Evolutionary conservation across 2,113 vertebrate species (phyloP).

Genomic region (Rhinopomastus cyanomelas): DNA sequence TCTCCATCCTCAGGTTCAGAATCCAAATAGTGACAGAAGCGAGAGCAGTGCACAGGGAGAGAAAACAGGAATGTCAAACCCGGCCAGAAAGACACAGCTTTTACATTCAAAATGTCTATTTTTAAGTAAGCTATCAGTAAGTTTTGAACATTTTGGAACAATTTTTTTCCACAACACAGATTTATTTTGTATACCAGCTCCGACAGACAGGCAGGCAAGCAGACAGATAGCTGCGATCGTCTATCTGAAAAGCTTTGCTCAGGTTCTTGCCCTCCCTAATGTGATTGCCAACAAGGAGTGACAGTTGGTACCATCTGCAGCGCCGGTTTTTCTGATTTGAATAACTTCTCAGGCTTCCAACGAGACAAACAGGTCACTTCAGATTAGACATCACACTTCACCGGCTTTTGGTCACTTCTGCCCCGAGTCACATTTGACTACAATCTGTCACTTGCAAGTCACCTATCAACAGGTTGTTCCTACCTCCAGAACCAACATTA

Average conservation of each 20-base stretch:
- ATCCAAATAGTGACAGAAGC: not conserved
- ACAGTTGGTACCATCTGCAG: slow-evolving; percentile 61
- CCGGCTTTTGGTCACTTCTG: slow-evolving; percentile 31
- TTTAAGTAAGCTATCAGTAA: not conserved
- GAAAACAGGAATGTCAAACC: not conserved
- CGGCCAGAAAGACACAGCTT: not conserved
- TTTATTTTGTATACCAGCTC: not conserved
- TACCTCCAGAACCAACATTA: not conserved
- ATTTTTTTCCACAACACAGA: not conserved
- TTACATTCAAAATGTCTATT: not conserved
- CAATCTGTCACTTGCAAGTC: slow-evolving; percentile 4
- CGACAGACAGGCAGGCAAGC: not conserved
- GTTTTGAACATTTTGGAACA: not conserved
- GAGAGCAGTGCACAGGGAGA: not conserved
- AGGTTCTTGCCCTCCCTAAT: slow-evolving; percentile 40
- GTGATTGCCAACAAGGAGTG: slow-evolving; percentile 41
- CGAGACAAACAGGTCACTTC: slow-evolving; percentile 46
- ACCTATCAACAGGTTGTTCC: not conserved
- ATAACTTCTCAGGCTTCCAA: slow-evolving; percentile 11
- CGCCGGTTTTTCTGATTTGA: not conserved
- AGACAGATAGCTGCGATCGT: slow-evolving; percentile 1
- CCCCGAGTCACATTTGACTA: not conserved
- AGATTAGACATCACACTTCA: slow-evolving; percentile 34
- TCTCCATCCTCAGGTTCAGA: not conserved
- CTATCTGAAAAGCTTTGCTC: not conserved